Percentiles rank a stretch among this genome's conserved stretches.
Conservation (phyloP, 1,140 invertebrate species). For the Nephila pilipes region DNA sequence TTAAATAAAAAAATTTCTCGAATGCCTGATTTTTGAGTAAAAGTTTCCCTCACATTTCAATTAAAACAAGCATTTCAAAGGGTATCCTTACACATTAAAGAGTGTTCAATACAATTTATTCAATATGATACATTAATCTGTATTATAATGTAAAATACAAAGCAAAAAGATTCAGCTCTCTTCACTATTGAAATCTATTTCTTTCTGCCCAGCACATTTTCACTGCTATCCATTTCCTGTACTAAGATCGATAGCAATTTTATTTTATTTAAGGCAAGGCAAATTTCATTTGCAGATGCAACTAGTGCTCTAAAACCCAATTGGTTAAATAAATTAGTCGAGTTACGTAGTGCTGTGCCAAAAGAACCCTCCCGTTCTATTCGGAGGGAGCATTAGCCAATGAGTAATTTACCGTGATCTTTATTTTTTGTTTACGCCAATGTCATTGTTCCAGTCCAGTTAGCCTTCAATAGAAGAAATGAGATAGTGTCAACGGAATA, state of each 20-base stretch:
- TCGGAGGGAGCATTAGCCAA: background rate
- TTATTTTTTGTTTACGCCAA: background rate
- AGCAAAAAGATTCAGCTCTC: background rate
- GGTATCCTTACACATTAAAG: too few species aligned
- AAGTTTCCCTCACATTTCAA: too few species aligned
- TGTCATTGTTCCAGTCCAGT: slow-evolving; percentile 3
- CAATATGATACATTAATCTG: too few species aligned
- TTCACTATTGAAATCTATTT: background rate
- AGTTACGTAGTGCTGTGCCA: too few species aligned
- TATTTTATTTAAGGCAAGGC: background rate
- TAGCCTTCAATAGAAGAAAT: background rate
- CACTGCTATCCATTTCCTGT: too few species aligned
- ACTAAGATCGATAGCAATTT: too few species aligned
- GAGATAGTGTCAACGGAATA: background rate
- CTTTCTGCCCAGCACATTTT: background rate
- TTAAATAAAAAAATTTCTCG: too few species aligned
- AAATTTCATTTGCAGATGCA: background rate
- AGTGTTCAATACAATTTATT: too few species aligned
- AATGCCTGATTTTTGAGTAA: too few species aligned
- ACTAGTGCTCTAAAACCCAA: background rate
- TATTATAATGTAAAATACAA: too few species aligned
- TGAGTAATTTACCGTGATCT: background rate
- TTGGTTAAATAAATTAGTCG: background rate
- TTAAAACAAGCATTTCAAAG: too few species aligned
- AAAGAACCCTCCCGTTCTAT: background rate